Evolutionary conservation across 2,797 vertebrate genomes (phyloP), one percentile per base, ranked within the genome.

Genomic region (Melanotaenia pygmaea): DNA sequence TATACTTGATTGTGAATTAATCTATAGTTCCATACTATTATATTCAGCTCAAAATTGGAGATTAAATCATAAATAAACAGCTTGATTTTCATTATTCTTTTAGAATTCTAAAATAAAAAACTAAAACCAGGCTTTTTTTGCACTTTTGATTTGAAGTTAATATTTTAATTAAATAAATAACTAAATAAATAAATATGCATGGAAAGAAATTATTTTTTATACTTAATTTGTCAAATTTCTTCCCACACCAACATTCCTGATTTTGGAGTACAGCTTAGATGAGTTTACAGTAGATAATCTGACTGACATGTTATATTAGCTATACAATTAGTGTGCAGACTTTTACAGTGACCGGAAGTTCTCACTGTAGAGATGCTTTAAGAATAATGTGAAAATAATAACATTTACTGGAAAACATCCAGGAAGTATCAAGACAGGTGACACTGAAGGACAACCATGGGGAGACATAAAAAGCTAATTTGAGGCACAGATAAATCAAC

Each of bases 311-410:
- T 26, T 24, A 24, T 4, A 13, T 22, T 10, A 53, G 4, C 51
- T 12, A 2, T 26, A 13, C 4, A 53, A 13, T 12, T 11, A n/a
- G 18, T 53, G 20, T 26, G 5, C 24, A 22, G 22, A 22, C 10
- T 67, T 70, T 37, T 77, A 59, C 43, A 61, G 28, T 61, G 67
- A 75, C 67, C 58, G 26, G 72, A 63, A 79, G 47, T 32, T 73
- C 61, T 83, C 30, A 75, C 34, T 13, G 12, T 61, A 24, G 50
- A 53, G 54, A 40, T n/a, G 16, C 53, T 79, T 80, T 86, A 72
- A 74, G 59, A 76, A 65, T 24, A 50, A 59, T 10, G 30, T 72
- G 35, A 72, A 69, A 67, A 59, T 18, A 76, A 77, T 14, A 13
- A 60, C 24, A 81, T 81, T 77, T 64, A 74, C 26, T 62, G 12